Base-by-base conservation (phyloP, 1,140 invertebrate species). In the Magallana gigas region DNA sequence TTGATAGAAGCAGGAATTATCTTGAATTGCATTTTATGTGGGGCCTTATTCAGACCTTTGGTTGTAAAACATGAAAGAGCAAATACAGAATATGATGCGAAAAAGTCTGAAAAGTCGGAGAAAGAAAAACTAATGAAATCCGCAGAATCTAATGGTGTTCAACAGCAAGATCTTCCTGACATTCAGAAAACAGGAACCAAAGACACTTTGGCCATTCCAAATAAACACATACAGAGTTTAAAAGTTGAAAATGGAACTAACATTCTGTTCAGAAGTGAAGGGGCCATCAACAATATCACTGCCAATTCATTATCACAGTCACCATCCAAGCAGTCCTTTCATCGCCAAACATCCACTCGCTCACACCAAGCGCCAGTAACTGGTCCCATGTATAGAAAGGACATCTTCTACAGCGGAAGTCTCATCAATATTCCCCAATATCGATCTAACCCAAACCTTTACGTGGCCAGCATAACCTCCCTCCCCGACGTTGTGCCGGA, bases 361-460 rank as follows among this genome's bases (percentile, higher is more conserved):
- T 68, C 85, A 86, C 64, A 76, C 36, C 85, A 16, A 18, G 3
- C 57, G n/a, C n/a, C 58, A 1, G 36, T 48, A 48, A 16, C 62
- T 48, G 83, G 64, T 64, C 98, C 99, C 3, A 95, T 99, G 94
- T 98, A 98, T 5, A 96, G 98, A 62, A 99, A 99, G 95, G 98
- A 99, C 94, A 96, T 98, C 4, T 96, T 99, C 90, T 98, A 98
- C 93, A 97, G 97, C 91, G 97, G 97, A 85, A 97, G 97, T 92
- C 95, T 98, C 85, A 95, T 96, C 29, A 97, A 97, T 92, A 94
- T 97, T 58, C 95, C 95, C 57, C 95, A 94, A 92, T 96, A 95
- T 91, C 92, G 93, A 85, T 95, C 92, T 0, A 91, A 92, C 64
- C 92, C 91, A 1, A 90, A 90, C 23, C 16, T 91, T 0, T 92